phyloP scores from a whole-genome alignment of 2,797 vertebrate species.

The Chrosomus eos region DNA sequence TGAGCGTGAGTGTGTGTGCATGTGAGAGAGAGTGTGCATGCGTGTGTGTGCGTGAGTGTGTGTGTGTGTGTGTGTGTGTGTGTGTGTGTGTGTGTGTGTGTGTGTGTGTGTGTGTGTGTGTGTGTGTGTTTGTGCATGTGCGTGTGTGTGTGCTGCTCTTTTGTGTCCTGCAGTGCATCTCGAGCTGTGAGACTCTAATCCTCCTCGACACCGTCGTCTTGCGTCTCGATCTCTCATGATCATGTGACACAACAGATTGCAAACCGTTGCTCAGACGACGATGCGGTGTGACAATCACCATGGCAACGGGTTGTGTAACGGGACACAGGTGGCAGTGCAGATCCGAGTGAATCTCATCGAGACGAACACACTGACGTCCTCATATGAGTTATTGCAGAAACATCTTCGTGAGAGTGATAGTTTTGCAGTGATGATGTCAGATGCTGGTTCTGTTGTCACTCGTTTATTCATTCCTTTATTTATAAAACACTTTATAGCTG shows the following conservation, averaged over 20 bases:
- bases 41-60: neutral
- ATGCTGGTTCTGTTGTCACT: neutral
- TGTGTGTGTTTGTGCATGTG: neutral
- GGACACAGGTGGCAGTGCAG: slow-evolving; percentile 12
- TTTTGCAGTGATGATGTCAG: neutral
- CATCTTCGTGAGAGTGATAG: neutral
- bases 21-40: fast-evolving
- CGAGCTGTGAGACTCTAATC: slow-evolving; percentile 26
- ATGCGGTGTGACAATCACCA: slow-evolving; percentile 50
- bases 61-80: neutral
- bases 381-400: neutral
- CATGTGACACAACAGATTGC: slow-evolving; percentile 50
- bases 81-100: neutral
- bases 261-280: slow-evolving; percentile 45
- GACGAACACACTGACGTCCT: neutral
- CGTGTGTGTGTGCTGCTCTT: slow-evolving; percentile 3
- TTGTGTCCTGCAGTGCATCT: neutral
- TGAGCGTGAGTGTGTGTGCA: fast-evolving
- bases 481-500: too few species aligned
- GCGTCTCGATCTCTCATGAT: slow-evolving; percentile 18
- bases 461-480: neutral
- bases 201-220: slow-evolving; percentile 33
- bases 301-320: slow-evolving; percentile 42
- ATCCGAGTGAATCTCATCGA: neutral
- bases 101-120: too few species aligned